phyloP scores from a whole-genome alignment of 2,888 invertebrate species.

The Caenorhabditis parvicauda region DNA sequence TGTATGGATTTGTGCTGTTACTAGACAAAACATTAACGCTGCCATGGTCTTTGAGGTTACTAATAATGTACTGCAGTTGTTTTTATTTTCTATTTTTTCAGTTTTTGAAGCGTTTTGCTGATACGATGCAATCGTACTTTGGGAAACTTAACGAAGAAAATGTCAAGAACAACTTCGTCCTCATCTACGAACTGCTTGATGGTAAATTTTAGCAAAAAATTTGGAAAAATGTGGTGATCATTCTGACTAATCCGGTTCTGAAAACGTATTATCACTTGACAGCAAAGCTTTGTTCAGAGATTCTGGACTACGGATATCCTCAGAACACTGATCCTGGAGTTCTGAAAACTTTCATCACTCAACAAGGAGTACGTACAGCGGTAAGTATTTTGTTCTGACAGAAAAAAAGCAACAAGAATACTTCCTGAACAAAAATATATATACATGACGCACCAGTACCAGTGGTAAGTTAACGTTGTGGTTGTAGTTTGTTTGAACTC shows the following conservation, averaged over 20 bases:
- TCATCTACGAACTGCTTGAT: no score
- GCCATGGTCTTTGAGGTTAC: slow-evolving; percentile 76
- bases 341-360: slow-evolving; percentile 97
- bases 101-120: slow-evolving; percentile 86
- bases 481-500: slow-evolving; percentile 1
- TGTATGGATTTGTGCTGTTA: slow-evolving; percentile 99
- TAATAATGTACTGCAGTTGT: not conserved
- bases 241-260: no score
- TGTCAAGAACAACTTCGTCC: slow-evolving; percentile 99
- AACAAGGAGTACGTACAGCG: slow-evolving; percentile 79
- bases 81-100: slow-evolving; percentile 67
- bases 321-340: slow-evolving; percentile 99
- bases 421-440: slow-evolving; percentile 3
- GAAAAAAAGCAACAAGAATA: slow-evolving; percentile 1
- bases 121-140: slow-evolving; percentile 95
- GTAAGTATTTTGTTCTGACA: slow-evolving; percentile 31
- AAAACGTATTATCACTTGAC: no score
- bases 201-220: no score
- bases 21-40: slow-evolving; percentile 99
- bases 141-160: slow-evolving; percentile 99
- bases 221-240: no score
- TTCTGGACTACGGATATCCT: slow-evolving; percentile 97
- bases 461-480: slow-evolving; percentile 30
- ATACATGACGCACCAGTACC: slow-evolving; percentile 33
- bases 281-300: no score